These are phyloP conservation scores for Hyperoodon ampullatus DNA, from an alignment of 2,113 vertebrate species.

Conservation along the genomic window DNA sequence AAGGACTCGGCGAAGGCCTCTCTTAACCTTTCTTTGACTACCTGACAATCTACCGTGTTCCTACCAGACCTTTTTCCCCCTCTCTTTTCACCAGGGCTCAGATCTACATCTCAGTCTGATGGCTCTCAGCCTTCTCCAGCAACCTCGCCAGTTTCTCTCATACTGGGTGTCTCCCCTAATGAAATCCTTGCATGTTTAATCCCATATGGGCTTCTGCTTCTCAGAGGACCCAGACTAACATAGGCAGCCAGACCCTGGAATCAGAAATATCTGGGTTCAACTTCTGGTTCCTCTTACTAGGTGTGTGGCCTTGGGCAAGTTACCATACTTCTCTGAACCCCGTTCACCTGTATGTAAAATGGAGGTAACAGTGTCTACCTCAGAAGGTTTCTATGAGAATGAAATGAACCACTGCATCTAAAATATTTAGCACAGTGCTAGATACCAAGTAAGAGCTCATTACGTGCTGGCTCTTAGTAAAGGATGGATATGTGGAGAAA, in stretches of 20 bases:
- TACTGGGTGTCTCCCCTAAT: background rate
- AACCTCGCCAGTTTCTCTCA: background rate
- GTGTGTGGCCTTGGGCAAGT: background rate
- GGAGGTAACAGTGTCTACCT: background rate
- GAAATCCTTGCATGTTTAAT: slow-evolving; percentile 27
- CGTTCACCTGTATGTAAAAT: background rate
- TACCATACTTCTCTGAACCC: background rate
- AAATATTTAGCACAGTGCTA: background rate
- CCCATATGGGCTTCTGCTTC: background rate
- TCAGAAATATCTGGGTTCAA: slow-evolving; percentile 50
- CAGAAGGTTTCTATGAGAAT: background rate
- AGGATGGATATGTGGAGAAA: background rate
- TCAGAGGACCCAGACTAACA: background rate
- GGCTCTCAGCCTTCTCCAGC: background rate
- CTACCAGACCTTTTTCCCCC: background rate
- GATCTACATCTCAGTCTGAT: background rate
- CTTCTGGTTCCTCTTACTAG: background rate
- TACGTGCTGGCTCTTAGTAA: background rate
- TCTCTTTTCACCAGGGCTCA: background rate
- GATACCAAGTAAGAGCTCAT: slow-evolving; percentile 2
- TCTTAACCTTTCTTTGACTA: background rate
- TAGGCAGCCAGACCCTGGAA: background rate
- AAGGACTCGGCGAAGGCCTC: background rate
- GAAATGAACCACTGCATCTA: background rate
- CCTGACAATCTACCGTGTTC: background rate